Conservation (phyloP, 2,797 vertebrate genomes). For the Tympanoctomys barrerae region DNA sequence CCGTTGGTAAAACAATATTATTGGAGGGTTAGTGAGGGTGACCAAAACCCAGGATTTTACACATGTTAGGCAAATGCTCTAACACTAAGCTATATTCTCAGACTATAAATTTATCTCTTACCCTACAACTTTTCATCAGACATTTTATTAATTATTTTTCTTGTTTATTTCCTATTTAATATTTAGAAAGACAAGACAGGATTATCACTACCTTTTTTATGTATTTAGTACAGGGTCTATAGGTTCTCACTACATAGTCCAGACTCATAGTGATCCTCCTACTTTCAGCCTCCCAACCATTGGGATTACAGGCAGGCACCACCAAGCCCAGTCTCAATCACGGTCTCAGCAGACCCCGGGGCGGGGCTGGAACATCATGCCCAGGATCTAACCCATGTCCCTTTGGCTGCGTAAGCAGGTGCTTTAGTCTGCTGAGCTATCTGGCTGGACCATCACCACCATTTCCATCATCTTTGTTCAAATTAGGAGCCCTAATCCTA, state of each 20-base stretch:
- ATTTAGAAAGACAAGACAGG: not conserved
- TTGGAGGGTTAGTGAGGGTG: not conserved
- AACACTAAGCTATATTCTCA: not conserved
- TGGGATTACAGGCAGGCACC: too few species aligned
- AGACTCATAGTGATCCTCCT: too few species aligned
- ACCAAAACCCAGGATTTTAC: not conserved
- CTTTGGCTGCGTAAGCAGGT: too few species aligned
- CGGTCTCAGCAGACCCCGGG: too few species aligned
- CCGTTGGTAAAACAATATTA: not conserved
- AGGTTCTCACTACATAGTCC: too few species aligned
- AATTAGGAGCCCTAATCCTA: not conserved
- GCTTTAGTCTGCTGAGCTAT: too few species aligned
- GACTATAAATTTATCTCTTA: constrained; percentile 9
- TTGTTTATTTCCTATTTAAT: constrained; percentile 13
- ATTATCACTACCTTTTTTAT: not conserved
- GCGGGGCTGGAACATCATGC: too few species aligned
- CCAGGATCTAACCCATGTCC: too few species aligned
- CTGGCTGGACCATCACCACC: not conserved
- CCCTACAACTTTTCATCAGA: not conserved
- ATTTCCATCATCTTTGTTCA: not conserved
- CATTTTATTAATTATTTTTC: not conserved
- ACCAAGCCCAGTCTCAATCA: too few species aligned
- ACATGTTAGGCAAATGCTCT: not conserved
- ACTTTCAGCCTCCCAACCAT: too few species aligned
- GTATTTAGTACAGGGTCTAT: too few species aligned